Evolutionary conservation across 2,113 vertebrate genomes (phyloP), one percentile per base, ranked within the genome.

Genomic region (Heterotilapia buettikoferi): DNA sequence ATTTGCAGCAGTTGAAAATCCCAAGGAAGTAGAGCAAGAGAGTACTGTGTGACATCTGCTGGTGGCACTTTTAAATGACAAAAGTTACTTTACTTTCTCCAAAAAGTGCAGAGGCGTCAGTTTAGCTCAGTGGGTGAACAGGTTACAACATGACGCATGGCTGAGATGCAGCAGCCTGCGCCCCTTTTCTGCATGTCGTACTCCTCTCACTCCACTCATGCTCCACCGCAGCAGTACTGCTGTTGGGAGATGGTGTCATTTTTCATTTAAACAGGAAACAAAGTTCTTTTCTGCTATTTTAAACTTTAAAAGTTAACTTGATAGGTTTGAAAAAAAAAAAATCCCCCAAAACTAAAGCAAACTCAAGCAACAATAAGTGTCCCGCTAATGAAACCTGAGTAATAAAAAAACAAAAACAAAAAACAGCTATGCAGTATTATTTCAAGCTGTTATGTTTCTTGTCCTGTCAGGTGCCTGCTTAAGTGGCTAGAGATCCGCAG

Each of bases 401-500:
- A 21, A 81, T 57, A 57, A 81, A 71, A 26, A 36, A 8, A 24
- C 2, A 24, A 24, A 24, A 24, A 24, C n/a, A n/a, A 24, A 2
- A 24, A 59, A 4, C 21, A 45, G 19, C 11, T 12, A 24, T 21
- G 50, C 26, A 52, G 6, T 24, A 13, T 24, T 36, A 29, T 66
- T 40, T 29, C 6, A 78, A 12, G 26, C 43, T 50, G 9, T 50
- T 50, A 12, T 78, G 1, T 24, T 45, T 78, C 50, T 47, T 36
- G 6, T 66, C 14, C 66, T n/a, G 19, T 19, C 90, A 97, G 97
- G 96, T 97, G 97, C 95, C 95, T 97, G 92, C 92, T 97, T 36
- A 97, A 97, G 86, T 97, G 97, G 97, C 93, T 97, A 90, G 97
- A 97, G 94, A 97, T 97, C 86, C 97, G 97, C 88, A 97, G 97